Evolutionary conservation across 2,113 vertebrate species (phyloP).

Genomic region (Irena cyanogastra): DNA sequence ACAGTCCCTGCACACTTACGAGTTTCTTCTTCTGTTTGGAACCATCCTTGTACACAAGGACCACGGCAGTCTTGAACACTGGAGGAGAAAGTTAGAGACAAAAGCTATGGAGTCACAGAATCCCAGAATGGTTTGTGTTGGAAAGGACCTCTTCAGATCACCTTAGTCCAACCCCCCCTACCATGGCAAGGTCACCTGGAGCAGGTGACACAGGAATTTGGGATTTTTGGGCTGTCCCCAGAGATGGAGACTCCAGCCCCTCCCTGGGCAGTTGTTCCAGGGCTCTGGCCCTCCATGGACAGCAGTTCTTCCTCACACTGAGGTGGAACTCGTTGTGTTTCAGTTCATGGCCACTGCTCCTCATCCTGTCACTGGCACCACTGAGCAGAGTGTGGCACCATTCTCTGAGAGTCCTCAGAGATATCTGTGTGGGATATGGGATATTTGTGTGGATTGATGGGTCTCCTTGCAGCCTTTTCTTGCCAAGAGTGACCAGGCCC

Average conservation of each 20-base stretch:
- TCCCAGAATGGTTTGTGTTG: neutral
- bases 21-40: slow-evolving; percentile 98
- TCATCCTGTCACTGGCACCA: neutral
- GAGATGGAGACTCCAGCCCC: neutral
- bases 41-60: slow-evolving; percentile 93
- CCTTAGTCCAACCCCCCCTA: neutral
- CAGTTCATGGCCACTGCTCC: neutral
- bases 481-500: accelerated
- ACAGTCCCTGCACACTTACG: slow-evolving; percentile 69
- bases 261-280: neutral
- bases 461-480: neutral
- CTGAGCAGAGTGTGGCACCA: neutral
- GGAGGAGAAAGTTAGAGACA: slow-evolving; percentile 12
- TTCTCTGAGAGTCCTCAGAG: no score
- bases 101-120: neutral
- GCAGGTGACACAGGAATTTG: neutral
- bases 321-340: neutral
- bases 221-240: neutral
- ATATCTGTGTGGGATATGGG: neutral
- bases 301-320: neutral
- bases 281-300: neutral
- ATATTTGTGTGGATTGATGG: neutral
- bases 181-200: neutral
- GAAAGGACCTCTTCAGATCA: neutral
- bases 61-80: slow-evolving; percentile 97